Conservation (phyloP, 2,113 vertebrate species). For the Xyrauchen texanus region DNA sequence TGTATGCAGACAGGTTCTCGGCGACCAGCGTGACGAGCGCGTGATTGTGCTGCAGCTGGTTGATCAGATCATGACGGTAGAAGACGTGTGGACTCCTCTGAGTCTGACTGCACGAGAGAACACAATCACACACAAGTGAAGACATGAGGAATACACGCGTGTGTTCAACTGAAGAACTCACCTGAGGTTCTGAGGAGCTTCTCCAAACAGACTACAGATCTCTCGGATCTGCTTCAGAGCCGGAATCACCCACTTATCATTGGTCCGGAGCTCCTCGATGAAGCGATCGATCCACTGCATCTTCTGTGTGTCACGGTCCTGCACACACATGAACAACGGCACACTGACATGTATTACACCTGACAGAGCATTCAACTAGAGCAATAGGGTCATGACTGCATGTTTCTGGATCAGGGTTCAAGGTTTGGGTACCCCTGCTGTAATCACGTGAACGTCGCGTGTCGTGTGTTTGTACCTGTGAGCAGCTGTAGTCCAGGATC, state of each 20-base stretch:
- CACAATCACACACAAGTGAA: too few species aligned
- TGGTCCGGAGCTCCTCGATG: conserved; percentile 97
- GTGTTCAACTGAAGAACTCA: conserved; percentile 49
- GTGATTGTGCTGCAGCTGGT: conserved; percentile 98
- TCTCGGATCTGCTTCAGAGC: conserved; percentile 98
- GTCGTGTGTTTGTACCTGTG: conserved; percentile 78
- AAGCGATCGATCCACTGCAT: conserved; percentile 99
- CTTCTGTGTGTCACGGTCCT: conserved; percentile 98
- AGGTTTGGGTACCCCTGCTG: too few species aligned
- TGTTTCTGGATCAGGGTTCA: too few species aligned
- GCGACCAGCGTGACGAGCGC: conserved; percentile 95
- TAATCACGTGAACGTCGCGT: too few species aligned
- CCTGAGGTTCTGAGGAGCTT: conserved; percentile 98
- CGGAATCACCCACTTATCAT: conserved; percentile 99
- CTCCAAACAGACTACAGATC: conserved; percentile 98
- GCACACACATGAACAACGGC: neutral
- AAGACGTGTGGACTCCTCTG: conserved; percentile 96
- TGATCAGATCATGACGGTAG: conserved; percentile 98
- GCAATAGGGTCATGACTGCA: too few species aligned
- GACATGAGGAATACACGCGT: too few species aligned
- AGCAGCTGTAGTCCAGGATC: conserved; percentile 98
- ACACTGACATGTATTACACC: too few species aligned
- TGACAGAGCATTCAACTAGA: too few species aligned
- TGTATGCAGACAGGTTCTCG: conserved; percentile 96
- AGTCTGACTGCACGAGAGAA: conserved; percentile 83